Percentiles rank a stretch among this genome's conserved stretches.
phyloP scores from a whole-genome alignment of 2,797 vertebrate genomes.

The Falco berigora region DNA sequence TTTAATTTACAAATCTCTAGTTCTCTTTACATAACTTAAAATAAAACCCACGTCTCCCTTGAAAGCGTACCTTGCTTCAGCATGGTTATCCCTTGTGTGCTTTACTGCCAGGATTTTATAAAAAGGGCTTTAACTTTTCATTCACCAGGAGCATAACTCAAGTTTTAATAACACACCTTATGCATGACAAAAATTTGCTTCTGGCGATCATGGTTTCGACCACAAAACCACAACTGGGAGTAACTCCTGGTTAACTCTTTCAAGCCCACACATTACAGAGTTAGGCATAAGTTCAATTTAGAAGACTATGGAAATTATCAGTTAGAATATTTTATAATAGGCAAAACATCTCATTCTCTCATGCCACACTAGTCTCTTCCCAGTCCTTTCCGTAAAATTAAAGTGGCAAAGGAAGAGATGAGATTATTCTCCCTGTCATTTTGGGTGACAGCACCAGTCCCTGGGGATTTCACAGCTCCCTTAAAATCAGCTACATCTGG shows the following conservation, averaged over 20 bases:
- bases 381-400: background rate
- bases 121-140: constrained; percentile 79
- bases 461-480: background rate
- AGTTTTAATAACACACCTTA: constrained; percentile 75
- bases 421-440: background rate
- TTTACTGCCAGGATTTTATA: constrained; percentile 68
- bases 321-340: background rate
- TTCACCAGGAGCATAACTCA: constrained; percentile 74
- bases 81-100: constrained; percentile 33
- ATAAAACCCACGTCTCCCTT: background rate
- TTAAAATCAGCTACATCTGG: background rate
- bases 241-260: constrained; percentile 78
- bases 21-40: constrained; percentile 27
- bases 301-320: constrained; percentile 28
- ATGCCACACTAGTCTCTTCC: background rate
- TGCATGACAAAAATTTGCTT: constrained; percentile 86
- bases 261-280: constrained; percentile 51
- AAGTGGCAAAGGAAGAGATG: background rate
- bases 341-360: background rate
- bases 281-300: background rate
- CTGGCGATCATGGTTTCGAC: constrained; percentile 87
- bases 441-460: background rate
- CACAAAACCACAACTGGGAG: constrained; percentile 85
- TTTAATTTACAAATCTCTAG: constrained; percentile 56
- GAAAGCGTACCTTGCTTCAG: constrained; percentile 1